These are phyloP conservation scores for Astyanax mexicanus DNA, from an alignment of 2,797 vertebrate genomes.

Conservation along the genomic window DNA sequence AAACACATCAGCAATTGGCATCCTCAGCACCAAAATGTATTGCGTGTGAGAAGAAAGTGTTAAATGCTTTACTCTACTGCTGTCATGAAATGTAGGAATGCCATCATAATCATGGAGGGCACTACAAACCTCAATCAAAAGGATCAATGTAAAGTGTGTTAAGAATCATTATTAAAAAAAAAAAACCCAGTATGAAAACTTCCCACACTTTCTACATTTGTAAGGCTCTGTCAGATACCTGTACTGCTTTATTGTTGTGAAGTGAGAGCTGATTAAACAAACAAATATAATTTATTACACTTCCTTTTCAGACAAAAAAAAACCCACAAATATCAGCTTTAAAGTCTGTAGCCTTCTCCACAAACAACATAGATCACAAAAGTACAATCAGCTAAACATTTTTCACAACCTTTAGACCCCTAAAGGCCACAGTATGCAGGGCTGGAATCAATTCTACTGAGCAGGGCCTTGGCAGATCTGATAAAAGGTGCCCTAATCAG, in stretches of 20 bases:
- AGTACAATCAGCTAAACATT: not conserved
- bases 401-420: not conserved
- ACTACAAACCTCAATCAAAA: not conserved
- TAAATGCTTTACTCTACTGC: too few relatives aligned
- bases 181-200: not conserved
- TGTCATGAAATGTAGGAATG: not conserved
- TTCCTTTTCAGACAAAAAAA: not conserved
- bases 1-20: too few relatives aligned
- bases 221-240: too few relatives aligned
- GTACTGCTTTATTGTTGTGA: conserved; percentile 1
- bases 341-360: not conserved
- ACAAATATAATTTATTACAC: not conserved
- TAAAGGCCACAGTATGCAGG: not conserved
- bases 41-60: too few relatives aligned
- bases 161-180: too few relatives aligned
- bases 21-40: too few relatives aligned
- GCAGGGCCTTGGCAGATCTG: not conserved
- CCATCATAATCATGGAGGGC: not conserved
- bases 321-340: not conserved
- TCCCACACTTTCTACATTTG: not conserved
- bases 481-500: not conserved
- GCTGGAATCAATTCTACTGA: not conserved
- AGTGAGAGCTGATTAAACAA: not conserved
- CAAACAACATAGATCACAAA: not conserved
- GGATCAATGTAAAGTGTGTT: not conserved